Conservation (phyloP, 2,888 invertebrate genomes). For the Colletes collaris region DNA sequence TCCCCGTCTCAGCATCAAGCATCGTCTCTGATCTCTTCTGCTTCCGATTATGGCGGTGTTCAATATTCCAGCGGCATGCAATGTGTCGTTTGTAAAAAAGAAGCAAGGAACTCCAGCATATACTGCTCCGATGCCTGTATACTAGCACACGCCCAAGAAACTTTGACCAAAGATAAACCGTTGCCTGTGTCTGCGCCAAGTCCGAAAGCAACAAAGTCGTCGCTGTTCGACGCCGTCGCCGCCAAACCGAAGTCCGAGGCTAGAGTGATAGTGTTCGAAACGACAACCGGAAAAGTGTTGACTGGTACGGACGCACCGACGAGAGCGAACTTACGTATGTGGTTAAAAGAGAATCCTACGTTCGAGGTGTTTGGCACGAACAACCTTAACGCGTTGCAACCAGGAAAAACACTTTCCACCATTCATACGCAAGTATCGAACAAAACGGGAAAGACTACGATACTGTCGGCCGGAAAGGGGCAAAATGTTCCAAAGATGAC, state of each 20-base stretch:
- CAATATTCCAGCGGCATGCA: conserved; percentile 76
- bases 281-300: conserved; percentile 88
- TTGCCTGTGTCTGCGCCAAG: conserved; percentile 54
- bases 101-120: conserved; percentile 91
- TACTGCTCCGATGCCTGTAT: conserved; percentile 96
- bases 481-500: conserved; percentile 76
- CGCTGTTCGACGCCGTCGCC: conserved; percentile 69
- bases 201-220: conserved; percentile 71
- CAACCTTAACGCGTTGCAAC: conserved; percentile 75
- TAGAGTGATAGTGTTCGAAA: conserved; percentile 92
- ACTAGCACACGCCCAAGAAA: conserved; percentile 91
- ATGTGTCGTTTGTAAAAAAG: conserved; percentile 92
- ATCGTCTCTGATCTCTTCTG: conserved; percentile 11
- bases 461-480: conserved; percentile 58
- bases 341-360: conserved; percentile 94
- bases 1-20: conserved; percentile 21
- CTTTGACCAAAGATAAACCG: conserved; percentile 79
- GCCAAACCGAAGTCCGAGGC: conserved; percentile 72
- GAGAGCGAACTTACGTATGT: conserved; percentile 90
- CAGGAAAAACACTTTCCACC: conserved; percentile 75
- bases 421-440: conserved; percentile 69
- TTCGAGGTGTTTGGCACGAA: conserved; percentile 91
- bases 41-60: conserved; percentile 29
- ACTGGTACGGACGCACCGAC: conserved; percentile 91
- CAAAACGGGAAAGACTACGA: conserved; percentile 59